Base-by-base conservation (phyloP, 1,140 invertebrate genomes). In the Brevipalpus yothersi region DNA sequence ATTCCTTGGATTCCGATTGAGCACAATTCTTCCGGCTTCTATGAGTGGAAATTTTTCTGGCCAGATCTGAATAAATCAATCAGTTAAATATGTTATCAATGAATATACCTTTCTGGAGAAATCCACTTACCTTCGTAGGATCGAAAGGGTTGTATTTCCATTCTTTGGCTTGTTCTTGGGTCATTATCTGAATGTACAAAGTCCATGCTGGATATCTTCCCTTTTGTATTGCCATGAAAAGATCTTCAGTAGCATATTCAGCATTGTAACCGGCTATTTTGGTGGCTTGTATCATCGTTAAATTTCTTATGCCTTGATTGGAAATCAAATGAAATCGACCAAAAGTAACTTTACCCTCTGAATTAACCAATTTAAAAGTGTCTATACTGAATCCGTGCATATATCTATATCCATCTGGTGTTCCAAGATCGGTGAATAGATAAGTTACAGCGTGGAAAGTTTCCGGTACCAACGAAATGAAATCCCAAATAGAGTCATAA, bases 331-430 rank as follows among this genome's bases (percentile, higher is more conserved):
- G 68, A 93, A 89, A 95, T 77, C 94, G 95, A 63, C 84, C 85
- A 69, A 86, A 95, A 53, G 87, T 74, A 15, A 78, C 71, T 60
- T 86, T 78, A 55, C 82, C 79, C 59, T 84, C 73, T 15, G 73
- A 76, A 72, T 95, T 94, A 3, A 94, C 79, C 59, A 94, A 69
- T 69, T 93, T 93, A 69, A 91, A 95, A 4, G 91, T 94, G 70
- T 96, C 89, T 5, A 86, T 90, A 0, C 89, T 89, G 70, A 90
- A 95, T 19, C 92, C 88, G 69, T 96, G 86, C 90, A 96, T 96
- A 68, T 85, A 80, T 60, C 86, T 78, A 69, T 80, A 83, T 15
- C 90, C 88, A 70, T 92, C 85, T 15, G 92, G 91, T 61, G 84
- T 92, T 43, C 91, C 92, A 66, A 89, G 79, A 73, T 95, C 90